Evolutionary conservation across 1,140 invertebrate species (phyloP).

Genomic region (Drosophila funebris): DNA sequence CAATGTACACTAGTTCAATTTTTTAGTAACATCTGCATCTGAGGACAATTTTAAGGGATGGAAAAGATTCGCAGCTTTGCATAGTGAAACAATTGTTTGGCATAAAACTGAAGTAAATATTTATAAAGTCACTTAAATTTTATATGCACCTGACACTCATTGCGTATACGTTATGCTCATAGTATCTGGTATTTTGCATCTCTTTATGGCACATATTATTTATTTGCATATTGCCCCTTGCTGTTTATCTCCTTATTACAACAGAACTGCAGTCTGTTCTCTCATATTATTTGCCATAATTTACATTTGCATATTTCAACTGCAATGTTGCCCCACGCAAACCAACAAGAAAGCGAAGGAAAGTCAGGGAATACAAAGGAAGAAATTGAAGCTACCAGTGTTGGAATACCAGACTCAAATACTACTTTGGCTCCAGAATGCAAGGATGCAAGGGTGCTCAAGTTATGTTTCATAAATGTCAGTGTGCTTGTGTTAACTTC

Average conservation of each 20-base stretch:
- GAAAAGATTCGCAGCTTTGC: not conserved
- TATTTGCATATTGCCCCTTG: conserved; percentile 30
- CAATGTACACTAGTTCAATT: not conserved
- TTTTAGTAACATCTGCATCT: not conserved
- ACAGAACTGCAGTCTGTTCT: conserved; percentile 48
- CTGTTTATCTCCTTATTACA: conserved; percentile 48
- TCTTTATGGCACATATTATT: conserved; percentile 38
- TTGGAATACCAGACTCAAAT: not conserved
- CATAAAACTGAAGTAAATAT: conserved; percentile 18
- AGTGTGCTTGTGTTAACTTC: conserved; percentile 6
- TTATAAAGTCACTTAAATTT: conserved; percentile 31
- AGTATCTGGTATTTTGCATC: conserved; percentile 27
- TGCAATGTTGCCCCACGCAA: conserved; percentile 12
- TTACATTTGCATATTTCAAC: conserved; percentile 54
- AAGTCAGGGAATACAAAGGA: not conserved
- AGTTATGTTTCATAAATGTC: conserved; percentile 50
- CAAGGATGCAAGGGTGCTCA: not conserved
- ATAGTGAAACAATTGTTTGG: conserved; percentile 10
- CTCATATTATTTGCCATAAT: conserved; percentile 57
- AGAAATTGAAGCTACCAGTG: conserved; percentile 9
- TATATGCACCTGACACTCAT: conserved; percentile 11
- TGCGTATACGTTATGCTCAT: conserved; percentile 8
- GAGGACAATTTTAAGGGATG: not conserved
- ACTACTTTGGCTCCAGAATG: not conserved
- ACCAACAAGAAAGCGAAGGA: conserved; percentile 2